These are phyloP conservation scores for Lepus europaeus DNA, from an alignment of 2,113 vertebrate species.

Conservation along the genomic window DNA sequence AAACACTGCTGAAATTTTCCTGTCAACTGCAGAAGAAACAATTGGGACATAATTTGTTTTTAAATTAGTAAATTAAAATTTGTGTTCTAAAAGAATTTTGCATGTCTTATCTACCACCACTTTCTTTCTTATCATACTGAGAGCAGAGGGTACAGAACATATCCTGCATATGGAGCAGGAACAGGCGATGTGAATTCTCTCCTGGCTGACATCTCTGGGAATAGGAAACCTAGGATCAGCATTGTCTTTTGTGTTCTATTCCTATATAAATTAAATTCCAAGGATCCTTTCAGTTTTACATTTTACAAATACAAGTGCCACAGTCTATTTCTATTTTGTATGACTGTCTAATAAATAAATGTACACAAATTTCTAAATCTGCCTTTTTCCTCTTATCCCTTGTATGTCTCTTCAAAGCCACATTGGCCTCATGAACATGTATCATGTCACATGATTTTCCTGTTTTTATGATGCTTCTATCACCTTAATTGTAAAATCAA, in stretches of 20 bases:
- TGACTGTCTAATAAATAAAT: background rate
- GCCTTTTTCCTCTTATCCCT: background rate
- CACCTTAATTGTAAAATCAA: background rate
- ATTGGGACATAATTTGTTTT: conserved; percentile 39
- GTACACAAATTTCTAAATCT: background rate
- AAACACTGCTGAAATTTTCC: background rate
- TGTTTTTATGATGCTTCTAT: background rate
- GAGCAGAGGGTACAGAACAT: background rate
- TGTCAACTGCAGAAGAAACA: background rate
- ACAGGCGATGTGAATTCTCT: background rate
- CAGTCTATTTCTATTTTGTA: conserved; percentile 22
- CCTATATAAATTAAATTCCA: background rate
- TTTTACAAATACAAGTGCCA: background rate
- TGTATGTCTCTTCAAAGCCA: background rate
- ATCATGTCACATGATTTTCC: background rate
- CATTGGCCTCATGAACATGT: background rate
- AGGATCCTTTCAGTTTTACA: background rate
- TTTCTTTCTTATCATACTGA: background rate
- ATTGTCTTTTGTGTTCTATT: background rate
- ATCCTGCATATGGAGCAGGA: background rate
- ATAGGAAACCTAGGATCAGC: background rate
- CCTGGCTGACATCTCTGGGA: background rate
- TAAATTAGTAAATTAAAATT: background rate
- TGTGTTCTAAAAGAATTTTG: conserved; percentile 26
- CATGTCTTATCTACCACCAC: background rate